phyloP scores from a whole-genome alignment of 2,113 vertebrate genomes.

The Tachysurus vachellii region DNA sequence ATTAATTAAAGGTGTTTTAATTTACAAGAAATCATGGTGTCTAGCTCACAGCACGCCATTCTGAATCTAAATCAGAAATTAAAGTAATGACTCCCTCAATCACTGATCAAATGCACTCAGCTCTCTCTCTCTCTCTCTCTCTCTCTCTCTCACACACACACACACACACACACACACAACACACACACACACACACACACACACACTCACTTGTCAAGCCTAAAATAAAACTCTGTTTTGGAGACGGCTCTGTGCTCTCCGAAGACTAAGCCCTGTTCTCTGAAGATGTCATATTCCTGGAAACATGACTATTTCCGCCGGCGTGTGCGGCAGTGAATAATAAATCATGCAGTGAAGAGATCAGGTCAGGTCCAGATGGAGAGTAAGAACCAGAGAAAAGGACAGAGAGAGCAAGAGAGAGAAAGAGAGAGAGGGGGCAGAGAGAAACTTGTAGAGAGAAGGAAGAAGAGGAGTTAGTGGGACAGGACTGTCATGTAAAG shows the following conservation, averaged over 20 bases:
- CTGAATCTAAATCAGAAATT: slow-evolving; percentile 23
- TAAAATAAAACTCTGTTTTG: slow-evolving; percentile 38
- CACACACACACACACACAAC: not conserved
- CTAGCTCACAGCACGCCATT: slow-evolving; percentile 2
- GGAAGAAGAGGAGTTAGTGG: slow-evolving; percentile 32
- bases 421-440: not conserved
- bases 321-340: slow-evolving; percentile 39
- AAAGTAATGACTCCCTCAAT: slow-evolving; percentile 22
- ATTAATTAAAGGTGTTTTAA: slow-evolving; percentile 18
- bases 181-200: not conserved
- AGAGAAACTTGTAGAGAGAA: slow-evolving; percentile 13
- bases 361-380: slow-evolving; percentile 48
- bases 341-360: slow-evolving; percentile 51
- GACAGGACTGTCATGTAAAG: slow-evolving; percentile 46
- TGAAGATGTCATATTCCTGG: slow-evolving; percentile 51
- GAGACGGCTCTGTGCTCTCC: not conserved
- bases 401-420: not conserved
- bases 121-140: too few relatives aligned
- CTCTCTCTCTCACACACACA: not conserved
- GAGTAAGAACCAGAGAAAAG: not conserved
- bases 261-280: slow-evolving; percentile 23
- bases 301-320: slow-evolving; percentile 51
- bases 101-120: slow-evolving; percentile 3
- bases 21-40: not conserved
- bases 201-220: not conserved